A percentile compares a stretch with the other conserved stretches of the same genome.
Conservation (phyloP, 2,797 vertebrate species). For the Lacerta bilineata region DNA sequence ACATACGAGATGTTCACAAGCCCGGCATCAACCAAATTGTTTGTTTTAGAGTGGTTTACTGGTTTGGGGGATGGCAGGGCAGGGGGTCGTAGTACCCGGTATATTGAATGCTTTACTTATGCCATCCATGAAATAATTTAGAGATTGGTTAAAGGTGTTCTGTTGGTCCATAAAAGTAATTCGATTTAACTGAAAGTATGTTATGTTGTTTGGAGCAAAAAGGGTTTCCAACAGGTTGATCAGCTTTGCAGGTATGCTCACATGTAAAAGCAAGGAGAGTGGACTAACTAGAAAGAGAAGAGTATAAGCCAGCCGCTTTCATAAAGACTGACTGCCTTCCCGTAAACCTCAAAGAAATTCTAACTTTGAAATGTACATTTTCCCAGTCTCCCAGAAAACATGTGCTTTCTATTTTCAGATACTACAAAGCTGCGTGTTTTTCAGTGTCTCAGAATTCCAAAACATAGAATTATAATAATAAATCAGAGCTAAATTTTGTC, state of each 20-base stretch:
- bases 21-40: neutral
- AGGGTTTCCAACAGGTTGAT: neutral
- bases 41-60: neutral
- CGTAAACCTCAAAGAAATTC: neutral
- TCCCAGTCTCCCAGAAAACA: neutral
- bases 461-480: neutral
- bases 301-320: neutral
- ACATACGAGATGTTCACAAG: neutral
- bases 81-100: neutral
- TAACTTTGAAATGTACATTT: neutral
- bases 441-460: neutral
- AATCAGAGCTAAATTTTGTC: neutral
- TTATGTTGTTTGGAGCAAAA: neutral
- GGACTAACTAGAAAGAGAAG: neutral
- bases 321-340: too few relatives aligned
- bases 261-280: neutral
- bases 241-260: neutral
- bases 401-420: neutral
- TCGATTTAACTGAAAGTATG: neutral
- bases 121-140: neutral
- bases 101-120: neutral
- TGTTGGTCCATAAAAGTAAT: slow-evolving; percentile 3
- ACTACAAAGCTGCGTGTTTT: neutral
- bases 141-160: neutral
- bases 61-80: neutral